Evolutionary conservation across 2,888 invertebrate species (phyloP), one percentile per base, ranked within the genome.

Genomic region (Blastobasis adustella): DNA sequence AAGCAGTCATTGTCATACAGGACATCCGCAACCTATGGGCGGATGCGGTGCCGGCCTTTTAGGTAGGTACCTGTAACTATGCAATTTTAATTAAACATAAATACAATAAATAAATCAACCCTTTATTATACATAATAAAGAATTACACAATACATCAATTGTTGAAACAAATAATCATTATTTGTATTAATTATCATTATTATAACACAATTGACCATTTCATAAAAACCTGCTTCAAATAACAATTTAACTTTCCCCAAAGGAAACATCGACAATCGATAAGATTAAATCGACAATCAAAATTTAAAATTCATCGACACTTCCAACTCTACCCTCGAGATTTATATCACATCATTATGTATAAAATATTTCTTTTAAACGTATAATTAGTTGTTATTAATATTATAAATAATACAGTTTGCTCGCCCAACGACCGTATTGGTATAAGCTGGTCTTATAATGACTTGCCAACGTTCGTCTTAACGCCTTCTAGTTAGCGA

Each of bases 331-430:
- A 81, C 42, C 62, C 66, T 72, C 70, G 71, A 84, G 87, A 88
- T 88, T 88, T 85, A 88, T 88, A 86, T 85, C 83, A 68, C 76
- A 82, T 87, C 87, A 88, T 87, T 88, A 86, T 78, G 79, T 80
- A 85, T 86, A 85, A 87, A 84, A 87, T 87, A 88, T 88, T 83
- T 86, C 83, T 82, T 83, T 84, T 80, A 84, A 85, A 76, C 81
- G 76, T 86, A 86, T 87, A 83, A 87, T 88, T 87, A 88, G 85
- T 71, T 81, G 85, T 83, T 86, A 88, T 87, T 87, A 86, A 87
- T 86, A 87, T 85, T 84, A 80, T 84, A 83, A 86, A 84, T 84
- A 84, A 82, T 82, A 76, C 67, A 65, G 65, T 66, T 57, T 66
- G 66, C 57, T 64, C 53, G 68, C 73, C 72, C 61, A 23, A 23